Evolutionary conservation across 2,113 vertebrate species (phyloP), one percentile per base, ranked within the genome.

Genomic region (Macrotus californicus): DNA sequence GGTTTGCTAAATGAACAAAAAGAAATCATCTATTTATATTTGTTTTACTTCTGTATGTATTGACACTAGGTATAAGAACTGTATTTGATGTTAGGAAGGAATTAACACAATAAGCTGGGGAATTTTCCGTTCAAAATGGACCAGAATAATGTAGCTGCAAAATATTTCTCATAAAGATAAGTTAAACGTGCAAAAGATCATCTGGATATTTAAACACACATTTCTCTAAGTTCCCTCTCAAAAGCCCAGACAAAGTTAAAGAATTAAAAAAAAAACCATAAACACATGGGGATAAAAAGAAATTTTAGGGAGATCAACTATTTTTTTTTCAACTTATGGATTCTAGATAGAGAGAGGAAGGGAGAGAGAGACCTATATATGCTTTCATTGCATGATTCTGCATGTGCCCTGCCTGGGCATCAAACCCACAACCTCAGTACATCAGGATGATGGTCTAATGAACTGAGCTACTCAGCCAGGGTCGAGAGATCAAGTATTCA

Each of bases 11-110:
- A 72, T 85, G 7, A 36, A 70, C 61, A 91, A 52, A 43, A 46
- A 0, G 8, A 31, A 72, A 9, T 85, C 52, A 87, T 67, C 39
- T 88, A 84, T 87, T 86, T 90, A 34, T 84, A 41, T 88, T 77
- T 92, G 29, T 90, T 96, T 90, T 93, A 88, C 64, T 82, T 48
- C 4, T 91, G 6, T 64, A 82, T 91, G 7, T 64, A 86, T 77
- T 85, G 14, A 73, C 12, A 12, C 6, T 96, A 61, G 34, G 11
- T 85, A 22, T 87, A 87, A 86, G 8, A 3, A 87, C 5, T 70
- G 2, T 52, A 82, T 85, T 87, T 95, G 52, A 66, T 77, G 31
- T 10, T 85, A n/a, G n/a, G 36, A 86, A 93, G 36, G 36, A 79
- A 79, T 88, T 92, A 54, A 69, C 22, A 76, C 29, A 87, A 54